Base-by-base conservation (phyloP, 2,888 invertebrate species). In the Drosophila glabriapex region DNA sequence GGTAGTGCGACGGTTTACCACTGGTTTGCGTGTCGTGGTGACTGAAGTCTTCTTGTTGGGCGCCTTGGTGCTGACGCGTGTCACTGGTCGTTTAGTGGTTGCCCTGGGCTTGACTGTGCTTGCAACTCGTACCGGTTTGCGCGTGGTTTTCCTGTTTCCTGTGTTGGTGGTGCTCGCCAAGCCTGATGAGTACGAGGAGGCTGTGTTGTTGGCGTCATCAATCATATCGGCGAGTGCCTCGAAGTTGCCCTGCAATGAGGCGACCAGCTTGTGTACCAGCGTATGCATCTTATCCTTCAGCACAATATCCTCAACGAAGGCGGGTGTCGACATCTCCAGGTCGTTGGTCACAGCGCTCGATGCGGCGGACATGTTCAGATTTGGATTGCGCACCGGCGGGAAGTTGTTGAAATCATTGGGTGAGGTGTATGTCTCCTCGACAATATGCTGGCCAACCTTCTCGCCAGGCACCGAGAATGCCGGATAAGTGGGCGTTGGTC, bases 381-480 rank as follows among this genome's bases (percentile, higher is more conserved):
- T 96, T 0, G 97, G 97, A 92, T 97, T 97, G 55, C 97, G 95
- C 0, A 97, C 97, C 0, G 97, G 97, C 22, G 97, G 97, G 94
- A 97, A 97, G 84, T 97, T 97, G 41, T 96, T 95, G 29, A 95
- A 93, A 74, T 97, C 96, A 85, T 96, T 96, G 0, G 95, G 94
- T 0, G 95, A 95, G 0, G 96, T 96, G 76, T 95, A 95, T 10
- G 95, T 94, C 82, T 96, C 96, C 49, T 92, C 91, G 70, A 91
- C 85, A 10, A 85, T 49, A 1, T 78, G 78, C 16, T 85, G 79
- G n/a, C 83, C 87, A 0, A 90, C 59, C 55, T 91, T 92, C 53
- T 92, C 91, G 35, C 91, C 92, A 5, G 93, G 93, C 22, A 93
- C 89, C 9, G 91, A 85, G 78, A 93, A 93, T 4, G 92, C 89